Base-by-base conservation (phyloP, 53 echinoderm and acorn worm genomes). In the Antedon mediterranea region DNA sequence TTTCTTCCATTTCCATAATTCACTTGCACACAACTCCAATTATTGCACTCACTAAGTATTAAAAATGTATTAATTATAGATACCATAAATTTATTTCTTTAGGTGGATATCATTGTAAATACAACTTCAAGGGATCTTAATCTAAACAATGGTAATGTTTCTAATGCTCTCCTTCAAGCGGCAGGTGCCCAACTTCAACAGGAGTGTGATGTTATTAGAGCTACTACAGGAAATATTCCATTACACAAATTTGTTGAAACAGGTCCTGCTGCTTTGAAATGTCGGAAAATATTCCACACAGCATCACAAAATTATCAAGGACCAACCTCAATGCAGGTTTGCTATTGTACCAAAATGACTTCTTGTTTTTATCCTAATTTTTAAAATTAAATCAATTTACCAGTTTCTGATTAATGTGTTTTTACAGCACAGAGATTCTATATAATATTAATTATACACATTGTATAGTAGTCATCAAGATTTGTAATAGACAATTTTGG, bases 21-120 rank as follows among this genome's bases (percentile, higher is more conserved):
- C n/a, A n/a, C n/a, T n/a, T n/a, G n/a, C n/a, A n/a, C n/a, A n/a
- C n/a, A n/a, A n/a, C 4, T 6, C 4, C 37, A 37, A 37, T 37
- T 37, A 37, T n/a, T n/a, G 37, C 4, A 37, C 4, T 37, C 37
- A 11, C 4, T 37, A 37, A 37, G n/a, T n/a, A n/a, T 4, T 37
- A 37, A 37, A 72, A 72, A 72, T 28, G 28, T 72, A 28, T 11
- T 37, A 37, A 37, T 6, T 6, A 6, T 11, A 37, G 23, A 2
- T 20, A 32, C 15, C 43, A 34, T 33, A 9, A 29, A 13, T 3
- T 43, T 34, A n/a, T 29, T 78, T 31, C 4, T 8, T 18, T 29
- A 88, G 88, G 88, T 74, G 30, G 88, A 88, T 78, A 88, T 88
- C 15, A 72, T 88, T 3, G 84, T 88, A 4, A 88, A 88, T 33